Evolutionary conservation across 2,888 invertebrate genomes (phyloP).

Genomic region (Temnothorax ravouxi): DNA sequence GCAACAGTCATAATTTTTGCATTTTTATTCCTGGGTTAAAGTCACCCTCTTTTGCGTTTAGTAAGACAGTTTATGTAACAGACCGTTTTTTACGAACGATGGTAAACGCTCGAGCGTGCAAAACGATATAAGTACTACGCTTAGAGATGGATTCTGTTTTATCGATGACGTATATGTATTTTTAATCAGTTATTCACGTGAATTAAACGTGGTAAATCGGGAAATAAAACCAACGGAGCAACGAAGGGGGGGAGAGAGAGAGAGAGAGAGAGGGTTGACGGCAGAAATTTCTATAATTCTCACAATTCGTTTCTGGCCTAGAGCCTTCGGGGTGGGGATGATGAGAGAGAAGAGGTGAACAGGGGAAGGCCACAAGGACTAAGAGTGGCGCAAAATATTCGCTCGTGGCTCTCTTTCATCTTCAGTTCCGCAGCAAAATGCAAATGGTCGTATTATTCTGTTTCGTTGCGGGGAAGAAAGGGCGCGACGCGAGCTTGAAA

Average conservation of each 20-base stretch:
- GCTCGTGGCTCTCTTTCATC: constrained; percentile 59
- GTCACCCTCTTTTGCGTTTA: background rate
- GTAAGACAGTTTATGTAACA: background rate
- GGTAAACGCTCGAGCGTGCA: background rate
- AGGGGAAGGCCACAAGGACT: constrained; percentile 32
- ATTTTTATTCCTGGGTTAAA: background rate
- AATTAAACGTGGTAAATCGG: constrained; percentile 53
- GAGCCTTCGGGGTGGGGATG: constrained; percentile 59
- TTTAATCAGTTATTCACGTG: constrained; percentile 18
- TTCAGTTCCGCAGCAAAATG: constrained; percentile 63
- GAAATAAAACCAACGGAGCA: background rate
- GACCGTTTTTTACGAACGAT: constrained; percentile 2
- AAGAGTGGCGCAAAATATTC: constrained; percentile 50
- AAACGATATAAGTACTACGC: constrained; percentile 6
- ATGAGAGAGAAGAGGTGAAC: constrained; percentile 15
- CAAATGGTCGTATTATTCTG: constrained; percentile 65
- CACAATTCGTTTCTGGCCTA: constrained; percentile 76
- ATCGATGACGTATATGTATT: constrained; percentile 10
- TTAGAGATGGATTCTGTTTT: constrained; percentile 16
- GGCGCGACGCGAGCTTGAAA: constrained; percentile 57
- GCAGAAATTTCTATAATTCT: constrained; percentile 80
- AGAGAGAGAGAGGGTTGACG: background rate
- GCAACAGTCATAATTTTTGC: background rate
- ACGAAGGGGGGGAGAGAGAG: background rate
- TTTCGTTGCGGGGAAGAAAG: constrained; percentile 26